These are phyloP conservation scores for Tipula confusa DNA, from an alignment of 2,888 invertebrate species.

Conservation along the genomic window DNA sequence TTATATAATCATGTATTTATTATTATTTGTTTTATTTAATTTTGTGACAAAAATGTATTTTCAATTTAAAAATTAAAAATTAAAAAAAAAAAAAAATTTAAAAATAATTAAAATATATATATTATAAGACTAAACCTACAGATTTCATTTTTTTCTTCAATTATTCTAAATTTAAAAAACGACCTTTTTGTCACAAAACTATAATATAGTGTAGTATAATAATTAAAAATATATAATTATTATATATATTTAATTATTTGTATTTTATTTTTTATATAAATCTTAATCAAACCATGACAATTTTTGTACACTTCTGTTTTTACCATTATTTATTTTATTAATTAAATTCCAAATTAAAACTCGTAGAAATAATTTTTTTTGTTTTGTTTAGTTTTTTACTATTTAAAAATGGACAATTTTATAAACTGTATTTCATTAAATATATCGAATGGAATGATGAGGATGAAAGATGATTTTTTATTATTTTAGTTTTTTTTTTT, in stretches of 20 bases:
- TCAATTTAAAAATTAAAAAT: constrained; percentile 3
- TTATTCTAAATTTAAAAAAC: neutral
- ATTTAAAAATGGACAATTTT: constrained; percentile 35
- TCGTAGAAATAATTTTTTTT: neutral
- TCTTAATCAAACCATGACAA: constrained; percentile 29
- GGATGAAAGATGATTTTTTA: constrained; percentile 36
- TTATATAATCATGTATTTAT: constrained; percentile 30
- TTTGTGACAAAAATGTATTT: constrained; percentile 28
- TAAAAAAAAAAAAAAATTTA: neutral
- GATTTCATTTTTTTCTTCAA: neutral
- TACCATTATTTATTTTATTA: constrained; percentile 17
- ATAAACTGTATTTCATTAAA: constrained; percentile 27
- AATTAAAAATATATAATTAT: constrained; percentile 29
- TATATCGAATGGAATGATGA: constrained; percentile 36
- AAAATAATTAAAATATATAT: constrained; percentile 9
- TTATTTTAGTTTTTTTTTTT: too few relatives aligned
- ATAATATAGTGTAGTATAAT: neutral
- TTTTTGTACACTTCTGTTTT: constrained; percentile 28
- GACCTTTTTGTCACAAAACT: neutral
- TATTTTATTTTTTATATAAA: neutral
- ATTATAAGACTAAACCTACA: neutral
- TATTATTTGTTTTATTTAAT: constrained; percentile 27
- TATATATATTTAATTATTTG: constrained; percentile 28
- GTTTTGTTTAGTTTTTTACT: constrained; percentile 29
- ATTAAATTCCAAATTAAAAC: constrained; percentile 12